These are phyloP conservation scores for Anthopleura sola DNA, from an alignment of 64 coral and sea anemone species.

Conservation along the genomic window DNA sequence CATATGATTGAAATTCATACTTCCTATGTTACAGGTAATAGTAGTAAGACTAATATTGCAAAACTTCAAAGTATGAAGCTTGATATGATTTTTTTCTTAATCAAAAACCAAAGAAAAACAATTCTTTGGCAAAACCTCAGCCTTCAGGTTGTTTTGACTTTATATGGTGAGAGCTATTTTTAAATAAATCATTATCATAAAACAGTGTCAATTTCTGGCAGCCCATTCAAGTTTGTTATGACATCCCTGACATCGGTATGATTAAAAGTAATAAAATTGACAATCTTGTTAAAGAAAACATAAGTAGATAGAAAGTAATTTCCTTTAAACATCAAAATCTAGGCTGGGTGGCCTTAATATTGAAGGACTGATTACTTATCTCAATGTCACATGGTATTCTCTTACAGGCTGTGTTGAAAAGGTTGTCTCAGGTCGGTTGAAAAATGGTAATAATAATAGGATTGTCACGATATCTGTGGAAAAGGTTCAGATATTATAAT, in stretches of 20 bases:
- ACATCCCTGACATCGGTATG: background rate
- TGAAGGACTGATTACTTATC: constrained; percentile 7
- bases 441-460: background rate
- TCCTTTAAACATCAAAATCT: constrained; percentile 8
- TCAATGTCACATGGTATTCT: background rate
- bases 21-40: too few relatives aligned
- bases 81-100: background rate
- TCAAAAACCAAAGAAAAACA: background rate
- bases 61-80: background rate
- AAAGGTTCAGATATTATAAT: background rate
- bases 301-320: constrained; percentile 4
- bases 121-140: background rate
- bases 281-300: constrained; percentile 9
- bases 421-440: background rate
- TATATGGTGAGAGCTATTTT: background rate
- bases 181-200: constrained; percentile 7
- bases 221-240: background rate
- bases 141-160: background rate
- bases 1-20: too few relatives aligned
- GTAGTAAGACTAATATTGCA: background rate
- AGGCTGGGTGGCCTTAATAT: constrained; percentile 1
- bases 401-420: background rate
- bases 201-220: background rate
- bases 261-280: constrained; percentile 19
- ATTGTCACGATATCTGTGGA: constrained; percentile 10